phyloP scores from a whole-genome alignment of 2,797 vertebrate genomes.

The Rhodeus uyekii region DNA sequence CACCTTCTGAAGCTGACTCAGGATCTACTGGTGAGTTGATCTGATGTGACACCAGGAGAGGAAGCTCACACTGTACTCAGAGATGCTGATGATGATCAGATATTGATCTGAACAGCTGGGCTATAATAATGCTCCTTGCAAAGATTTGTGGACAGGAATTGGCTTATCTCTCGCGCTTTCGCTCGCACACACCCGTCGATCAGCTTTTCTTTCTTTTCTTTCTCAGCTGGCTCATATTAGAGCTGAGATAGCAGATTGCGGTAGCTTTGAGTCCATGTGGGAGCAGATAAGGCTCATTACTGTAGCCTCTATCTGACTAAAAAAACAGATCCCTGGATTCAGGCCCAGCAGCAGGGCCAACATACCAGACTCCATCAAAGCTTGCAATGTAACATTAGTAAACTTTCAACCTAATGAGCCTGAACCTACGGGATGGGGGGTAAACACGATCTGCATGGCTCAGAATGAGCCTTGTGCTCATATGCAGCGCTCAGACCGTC shows the following conservation, averaged over 20 bases:
- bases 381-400: conserved; percentile 33
- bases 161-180: conserved; percentile 31
- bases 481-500: neutral
- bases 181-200: conserved; percentile 20
- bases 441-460: conserved; percentile 1
- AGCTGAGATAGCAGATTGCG: conserved; percentile 54
- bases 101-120: conserved; percentile 38
- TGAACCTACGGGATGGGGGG: conserved; percentile 26
- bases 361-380: conserved; percentile 43
- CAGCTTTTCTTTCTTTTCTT: conserved; percentile 45
- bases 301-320: conserved; percentile 52
- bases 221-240: conserved; percentile 58
- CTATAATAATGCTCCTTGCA: conserved; percentile 37
- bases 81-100: conserved; percentile 49
- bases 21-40: conserved; percentile 78
- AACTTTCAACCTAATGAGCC: conserved; percentile 26
- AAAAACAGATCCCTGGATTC: conserved; percentile 51
- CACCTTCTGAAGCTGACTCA: conserved; percentile 80
- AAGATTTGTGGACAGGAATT: conserved; percentile 35
- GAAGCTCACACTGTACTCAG: conserved; percentile 40
- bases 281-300: conserved; percentile 59
- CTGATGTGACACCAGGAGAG: conserved; percentile 34
- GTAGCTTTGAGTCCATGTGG: conserved; percentile 55
- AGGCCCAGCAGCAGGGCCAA: conserved; percentile 43
- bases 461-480: conserved; percentile 11